Evolutionary conservation across 2,888 invertebrate species (phyloP), one percentile per base, ranked within the genome.

Genomic region (Strigamia transsilvanica): DNA sequence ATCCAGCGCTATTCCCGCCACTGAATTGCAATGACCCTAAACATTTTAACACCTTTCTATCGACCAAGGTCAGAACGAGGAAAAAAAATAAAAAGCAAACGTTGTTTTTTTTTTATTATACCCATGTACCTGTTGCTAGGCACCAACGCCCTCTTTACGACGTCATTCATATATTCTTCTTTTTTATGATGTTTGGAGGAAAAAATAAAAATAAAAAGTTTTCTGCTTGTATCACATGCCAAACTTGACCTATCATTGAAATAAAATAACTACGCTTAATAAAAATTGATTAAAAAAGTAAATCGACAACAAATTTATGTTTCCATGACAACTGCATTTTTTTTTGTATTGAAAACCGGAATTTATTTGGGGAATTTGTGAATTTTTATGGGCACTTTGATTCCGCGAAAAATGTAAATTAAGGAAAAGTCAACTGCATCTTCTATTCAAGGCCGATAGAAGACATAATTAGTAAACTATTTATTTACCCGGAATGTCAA

Each of bases 111-210:
- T 46, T 15, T 61, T 61, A 61, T 61, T 61, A 21, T 61, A 61
- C 21, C 23, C 61, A 61, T 23, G 61, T 61, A 61, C 61, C 61
- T 61, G 61, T 61, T 61, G 61, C 61, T 61, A 61, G 23, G 61
- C 61, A 61, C 61, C 61, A 61, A 61, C 61, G 61, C 61, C 61
- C 61, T 61, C 61, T 61, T 61, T 61, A 61, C 61, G 61, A 61
- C 61, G 61, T 61, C 61, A 61, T 61, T 61, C 61, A 61, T 18
- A 61, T 61, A 61, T 61, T 61, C 61, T 23, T 46, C 56, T n/a
- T 56, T n/a, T 61, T 61, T 61, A 61, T 61, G 61, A 61, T 61
- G n/a, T 18, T 23, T 61, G 23, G n/a, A 51, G 18, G 18, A 51
- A 61, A 61, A 23, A 23, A 23, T 23, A 61, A 2, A 56, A 23